phyloP scores from a whole-genome alignment of 2,888 invertebrate species.

The Iphiclides podalirius region DNA sequence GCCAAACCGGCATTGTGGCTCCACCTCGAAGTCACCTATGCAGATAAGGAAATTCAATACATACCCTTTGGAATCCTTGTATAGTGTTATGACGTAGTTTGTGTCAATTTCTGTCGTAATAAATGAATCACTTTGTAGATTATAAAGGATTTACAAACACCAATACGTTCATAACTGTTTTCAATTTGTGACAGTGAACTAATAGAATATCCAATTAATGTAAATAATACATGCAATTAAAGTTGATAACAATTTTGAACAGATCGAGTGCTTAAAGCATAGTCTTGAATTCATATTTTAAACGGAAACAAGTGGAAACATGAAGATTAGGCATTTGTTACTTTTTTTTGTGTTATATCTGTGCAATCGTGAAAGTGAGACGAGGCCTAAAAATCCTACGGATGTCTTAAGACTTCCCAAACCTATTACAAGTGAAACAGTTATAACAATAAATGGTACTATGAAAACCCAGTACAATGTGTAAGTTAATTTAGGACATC shows the following conservation, averaged over 20 bases:
- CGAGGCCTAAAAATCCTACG: background rate
- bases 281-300: background rate
- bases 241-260: conserved; percentile 5
- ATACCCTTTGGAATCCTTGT: conserved; percentile 12
- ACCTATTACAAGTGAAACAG: background rate
- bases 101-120: conserved; percentile 11
- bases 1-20: no score
- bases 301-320: conserved; percentile 2
- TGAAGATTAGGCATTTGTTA: conserved; percentile 12
- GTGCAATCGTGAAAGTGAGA: conserved; percentile 6
- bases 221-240: background rate
- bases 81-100: conserved; percentile 18
- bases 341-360: conserved; percentile 1
- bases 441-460: conserved; percentile 19
- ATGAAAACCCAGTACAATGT: conserved; percentile 4
- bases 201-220: background rate
- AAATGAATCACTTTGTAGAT: conserved; percentile 19
- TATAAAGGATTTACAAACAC: conserved; percentile 17
- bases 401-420: conserved; percentile 1
- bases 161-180: conserved; percentile 12
- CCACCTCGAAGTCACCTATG: no score
- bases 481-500: conserved; percentile 5
- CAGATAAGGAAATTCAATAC: conserved; percentile 6
- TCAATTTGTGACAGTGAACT: conserved; percentile 1
- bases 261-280: background rate